Base-by-base conservation (phyloP, 1,140 invertebrate species). In the Anadara kagoshimensis region DNA sequence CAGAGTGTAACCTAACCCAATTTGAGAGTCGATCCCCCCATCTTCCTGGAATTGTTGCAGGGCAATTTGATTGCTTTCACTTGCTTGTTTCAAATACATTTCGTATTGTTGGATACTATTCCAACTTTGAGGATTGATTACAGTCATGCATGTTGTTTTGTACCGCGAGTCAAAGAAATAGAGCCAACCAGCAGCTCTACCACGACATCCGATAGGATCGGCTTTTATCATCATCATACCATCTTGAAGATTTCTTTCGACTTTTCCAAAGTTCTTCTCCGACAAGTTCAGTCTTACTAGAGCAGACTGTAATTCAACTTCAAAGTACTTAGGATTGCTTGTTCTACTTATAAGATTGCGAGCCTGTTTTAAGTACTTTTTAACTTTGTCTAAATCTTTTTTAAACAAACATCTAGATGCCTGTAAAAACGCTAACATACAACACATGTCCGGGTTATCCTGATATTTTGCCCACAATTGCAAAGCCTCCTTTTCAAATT, bases 1-100 rank as follows among this genome's bases (percentile, higher is more conserved):
- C 0, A 80, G 47, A n/a, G 78, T 75, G 59, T 80, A 80, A 12
- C 71, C 75, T n/a, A 72, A 75, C n/a, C 78, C 78, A 69, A 80
- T 77, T 24, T 71, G 78, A 16, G 72, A 72, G 44, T 80, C 78
- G 43, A 77, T 80, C 14, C 78, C 78, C 12, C 72, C 72, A 69
- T 80, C 78, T 51, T 53, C 29, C 62, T 80, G 58, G 47, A 80
- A 80, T 51, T 75, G 68, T 11, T 18, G 49, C 47, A 80, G 61
- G 12, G 75, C 53, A 43, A 61, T 49, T 24, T 69, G 67, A 24
- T 77, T 71, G 53, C 78, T 77, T 58, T 41, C 20, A 43, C 69
- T 69, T 0, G 78, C 71, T 10, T 53, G 26, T 24, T 59, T 45
- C n/a, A 68, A 69, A 36, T 77, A 67, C 4, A 22, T 36, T 20